These are phyloP conservation scores for Lophotriccus pileatus DNA, from an alignment of 2,797 vertebrate genomes.

Conservation along the genomic window DNA sequence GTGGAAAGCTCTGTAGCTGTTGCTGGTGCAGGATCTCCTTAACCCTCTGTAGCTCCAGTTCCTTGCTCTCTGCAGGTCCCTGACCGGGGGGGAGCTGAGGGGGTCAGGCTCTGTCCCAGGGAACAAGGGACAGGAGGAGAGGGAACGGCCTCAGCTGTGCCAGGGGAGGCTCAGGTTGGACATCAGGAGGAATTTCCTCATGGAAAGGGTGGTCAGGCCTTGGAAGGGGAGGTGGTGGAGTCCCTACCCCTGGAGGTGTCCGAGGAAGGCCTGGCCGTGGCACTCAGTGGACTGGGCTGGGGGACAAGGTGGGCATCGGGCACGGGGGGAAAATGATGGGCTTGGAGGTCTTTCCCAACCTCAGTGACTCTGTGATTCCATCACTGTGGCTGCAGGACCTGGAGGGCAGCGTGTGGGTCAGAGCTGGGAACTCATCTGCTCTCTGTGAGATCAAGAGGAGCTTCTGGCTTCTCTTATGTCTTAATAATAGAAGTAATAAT, in stretches of 20 bases:
- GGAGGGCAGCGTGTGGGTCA: not conserved
- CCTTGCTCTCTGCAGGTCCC: not conserved
- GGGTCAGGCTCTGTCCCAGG: not conserved
- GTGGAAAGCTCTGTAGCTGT: not conserved
- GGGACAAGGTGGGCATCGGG: fast-evolving
- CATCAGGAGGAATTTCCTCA: not conserved
- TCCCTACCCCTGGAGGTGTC: not conserved
- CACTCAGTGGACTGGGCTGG: not conserved
- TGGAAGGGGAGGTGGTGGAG: not conserved
- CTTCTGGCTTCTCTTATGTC: not conserved
- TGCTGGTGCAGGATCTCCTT: not conserved
- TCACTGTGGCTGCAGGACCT: not conserved
- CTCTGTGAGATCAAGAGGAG: not conserved
- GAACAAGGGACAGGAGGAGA: not conserved
- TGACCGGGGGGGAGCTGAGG: not conserved
- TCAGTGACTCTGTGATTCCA: not conserved
- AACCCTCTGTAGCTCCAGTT: not conserved
- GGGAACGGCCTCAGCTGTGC: not conserved
- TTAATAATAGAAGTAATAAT: slow-evolving; percentile 64
- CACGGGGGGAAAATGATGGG: fast-evolving
- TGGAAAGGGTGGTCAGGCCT: not conserved
- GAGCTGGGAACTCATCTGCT: not conserved
- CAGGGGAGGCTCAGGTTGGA: not conserved
- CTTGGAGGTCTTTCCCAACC: not conserved
- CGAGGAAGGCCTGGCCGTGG: fast-evolving